phyloP scores from a whole-genome alignment of 2,113 vertebrate genomes.

The Peucedramus taeniatus region DNA sequence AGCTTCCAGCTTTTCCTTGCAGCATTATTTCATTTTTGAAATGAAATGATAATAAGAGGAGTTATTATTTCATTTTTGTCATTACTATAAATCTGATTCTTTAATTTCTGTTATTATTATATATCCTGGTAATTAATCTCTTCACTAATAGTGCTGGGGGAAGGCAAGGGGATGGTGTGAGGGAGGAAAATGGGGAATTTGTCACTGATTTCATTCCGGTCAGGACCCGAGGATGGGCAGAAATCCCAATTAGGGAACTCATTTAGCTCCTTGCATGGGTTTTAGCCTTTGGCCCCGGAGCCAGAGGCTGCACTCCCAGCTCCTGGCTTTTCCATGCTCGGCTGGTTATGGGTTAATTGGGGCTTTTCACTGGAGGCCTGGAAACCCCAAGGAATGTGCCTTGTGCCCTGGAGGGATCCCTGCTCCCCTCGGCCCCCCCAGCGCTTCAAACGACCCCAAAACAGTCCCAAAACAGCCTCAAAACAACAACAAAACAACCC shows the following conservation, averaged over 20 bases:
- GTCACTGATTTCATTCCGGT: background rate
- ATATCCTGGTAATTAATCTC: too few relatives aligned
- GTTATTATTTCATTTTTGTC: background rate
- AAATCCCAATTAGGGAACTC: constrained; percentile 71
- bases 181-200: background rate
- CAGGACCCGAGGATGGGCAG: constrained; percentile 16
- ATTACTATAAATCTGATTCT: accelerated
- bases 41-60: too few relatives aligned
- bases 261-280: constrained; percentile 64
- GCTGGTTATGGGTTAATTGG: constrained; percentile 71
- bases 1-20: background rate
- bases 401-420: constrained; percentile 12
- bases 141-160: background rate
- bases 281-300: constrained; percentile 70
- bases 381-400: constrained; percentile 64
- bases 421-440: background rate
- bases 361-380: constrained; percentile 62
- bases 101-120: background rate
- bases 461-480: background rate
- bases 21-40: background rate
- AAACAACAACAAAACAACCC: background rate
- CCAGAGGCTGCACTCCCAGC: constrained; percentile 51
- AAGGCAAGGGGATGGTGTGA: background rate
- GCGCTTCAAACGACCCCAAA: background rate
- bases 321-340: constrained; percentile 58